Evolutionary conservation across 2,113 vertebrate species (phyloP).

Genomic region (Hippolais icterina): DNA sequence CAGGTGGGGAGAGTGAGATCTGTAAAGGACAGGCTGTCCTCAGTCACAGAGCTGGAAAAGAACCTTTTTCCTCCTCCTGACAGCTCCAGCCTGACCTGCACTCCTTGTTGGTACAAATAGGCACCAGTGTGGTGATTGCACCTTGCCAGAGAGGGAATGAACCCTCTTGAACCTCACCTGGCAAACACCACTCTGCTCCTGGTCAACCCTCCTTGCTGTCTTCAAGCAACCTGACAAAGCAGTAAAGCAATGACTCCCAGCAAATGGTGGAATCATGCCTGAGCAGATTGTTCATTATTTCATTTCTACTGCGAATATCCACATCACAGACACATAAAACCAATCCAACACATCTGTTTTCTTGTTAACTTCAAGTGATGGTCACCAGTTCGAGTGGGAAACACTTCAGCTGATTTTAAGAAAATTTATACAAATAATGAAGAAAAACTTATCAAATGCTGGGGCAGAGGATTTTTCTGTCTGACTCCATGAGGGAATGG

Average conservation of each 20-base stretch:
- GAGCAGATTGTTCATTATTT: neutral
- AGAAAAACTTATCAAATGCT: neutral
- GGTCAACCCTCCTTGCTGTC: neutral
- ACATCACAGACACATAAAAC: neutral
- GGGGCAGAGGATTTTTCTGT: neutral
- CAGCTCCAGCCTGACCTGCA: neutral
- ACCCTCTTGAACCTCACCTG: neutral
- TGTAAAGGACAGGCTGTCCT: neutral
- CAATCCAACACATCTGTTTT: rapidly evolving
- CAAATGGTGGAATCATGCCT: neutral
- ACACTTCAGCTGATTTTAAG: neutral
- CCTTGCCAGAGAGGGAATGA: neutral
- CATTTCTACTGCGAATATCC: neutral
- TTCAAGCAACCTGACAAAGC: neutral
- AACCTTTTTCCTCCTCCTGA: neutral
- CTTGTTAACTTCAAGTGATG: neutral
- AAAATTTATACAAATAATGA: neutral
- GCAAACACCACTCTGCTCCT: neutral
- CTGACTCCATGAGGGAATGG: neutral
- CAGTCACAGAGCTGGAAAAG: neutral
- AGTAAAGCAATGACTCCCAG: neutral
- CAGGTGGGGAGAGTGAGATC: neutral
- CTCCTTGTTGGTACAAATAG: neutral
- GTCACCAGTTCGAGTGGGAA: neutral
- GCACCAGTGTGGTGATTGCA: rapidly evolving